Evolutionary conservation across 2,888 invertebrate genomes (phyloP).

Genomic region (Eledone cirrhosa): DNA sequence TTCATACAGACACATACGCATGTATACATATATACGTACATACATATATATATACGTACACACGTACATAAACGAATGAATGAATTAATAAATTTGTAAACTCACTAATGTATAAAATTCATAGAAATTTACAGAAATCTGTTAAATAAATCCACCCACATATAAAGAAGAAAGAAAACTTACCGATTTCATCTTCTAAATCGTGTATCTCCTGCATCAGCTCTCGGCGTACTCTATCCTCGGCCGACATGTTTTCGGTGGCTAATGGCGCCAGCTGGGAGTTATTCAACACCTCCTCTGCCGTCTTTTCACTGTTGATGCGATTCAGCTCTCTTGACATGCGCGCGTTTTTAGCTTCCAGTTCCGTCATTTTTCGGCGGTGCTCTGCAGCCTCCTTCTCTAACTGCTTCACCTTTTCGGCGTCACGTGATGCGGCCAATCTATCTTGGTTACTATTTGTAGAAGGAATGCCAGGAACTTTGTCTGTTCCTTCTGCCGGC

Average conservation of each 20-base stretch:
- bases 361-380: constrained; percentile 72
- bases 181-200: constrained; percentile 84
- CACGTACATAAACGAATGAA: too few species aligned
- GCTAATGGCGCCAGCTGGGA: constrained; percentile 33
- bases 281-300: constrained; percentile 32
- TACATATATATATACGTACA: too few species aligned
- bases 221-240: constrained; percentile 38
- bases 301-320: constrained; percentile 28
- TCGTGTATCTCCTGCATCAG: constrained; percentile 84
- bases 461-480: constrained; percentile 31
- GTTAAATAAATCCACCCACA: background rate
- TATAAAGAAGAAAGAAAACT: constrained; percentile 37
- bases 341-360: constrained; percentile 71
- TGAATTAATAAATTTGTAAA: too few species aligned
- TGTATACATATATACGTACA: too few species aligned
- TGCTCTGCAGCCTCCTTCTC: constrained; percentile 80
- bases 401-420: constrained; percentile 78
- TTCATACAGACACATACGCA: too few species aligned
- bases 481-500: background rate
- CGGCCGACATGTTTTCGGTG: constrained; percentile 25
- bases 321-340: constrained; percentile 35
- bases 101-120: too few species aligned
- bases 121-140: background rate
- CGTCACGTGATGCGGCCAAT: constrained; percentile 66
- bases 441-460: constrained; percentile 10